Evolutionary conservation across 2,888 invertebrate species (phyloP), one percentile per base, ranked within the genome.

Genomic region (Serripes groenlandicus): DNA sequence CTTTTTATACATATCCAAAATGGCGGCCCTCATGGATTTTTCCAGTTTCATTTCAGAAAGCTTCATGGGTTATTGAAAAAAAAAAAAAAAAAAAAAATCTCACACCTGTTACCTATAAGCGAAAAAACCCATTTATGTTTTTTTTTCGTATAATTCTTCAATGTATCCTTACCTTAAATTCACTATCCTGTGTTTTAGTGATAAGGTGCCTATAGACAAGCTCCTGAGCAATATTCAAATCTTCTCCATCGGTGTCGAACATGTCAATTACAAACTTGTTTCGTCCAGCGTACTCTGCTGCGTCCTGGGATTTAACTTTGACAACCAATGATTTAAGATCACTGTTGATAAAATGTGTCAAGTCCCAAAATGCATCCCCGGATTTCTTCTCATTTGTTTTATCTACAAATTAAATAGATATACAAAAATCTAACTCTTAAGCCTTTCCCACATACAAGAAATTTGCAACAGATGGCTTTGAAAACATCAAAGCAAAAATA

Each of bases 291-390:
- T 78, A 89, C 26, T 75, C 52, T 1, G 90, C 83, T 21, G 72
- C 54, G 23, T 70, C 52, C 72, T 81, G 84, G 11, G 79, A 75
- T 28, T 84, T 69, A 83, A 92, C 90, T 87, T 88, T 88, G 4
- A 90, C 91, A 32, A 81, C 71, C 30, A 91, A 75, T 0, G 66
- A 49, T 70, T 90, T 91, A 69, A 88, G 85, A 49, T 91, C 90
- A 64, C 79, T 88, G 56, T 82, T 85, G 0, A 89, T 83, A 68
- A 76, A 86, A 56, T 87, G 89, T 7, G 90, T 71, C 75, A 92
- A 56, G 60, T 92, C 90, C 90, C 91, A 95, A 30, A 96, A 93
- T 92, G 95, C 95, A 89, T 96, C 95, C 0, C 94, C 95, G 64
- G 95, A 95, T 9, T 15, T 49, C 37, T 95, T 95, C 0, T 95